A percentile compares a stretch with the other conserved stretches of the same genome.
Conservation (phyloP, 2,888 invertebrate genomes). For the Ctena decussata region DNA sequence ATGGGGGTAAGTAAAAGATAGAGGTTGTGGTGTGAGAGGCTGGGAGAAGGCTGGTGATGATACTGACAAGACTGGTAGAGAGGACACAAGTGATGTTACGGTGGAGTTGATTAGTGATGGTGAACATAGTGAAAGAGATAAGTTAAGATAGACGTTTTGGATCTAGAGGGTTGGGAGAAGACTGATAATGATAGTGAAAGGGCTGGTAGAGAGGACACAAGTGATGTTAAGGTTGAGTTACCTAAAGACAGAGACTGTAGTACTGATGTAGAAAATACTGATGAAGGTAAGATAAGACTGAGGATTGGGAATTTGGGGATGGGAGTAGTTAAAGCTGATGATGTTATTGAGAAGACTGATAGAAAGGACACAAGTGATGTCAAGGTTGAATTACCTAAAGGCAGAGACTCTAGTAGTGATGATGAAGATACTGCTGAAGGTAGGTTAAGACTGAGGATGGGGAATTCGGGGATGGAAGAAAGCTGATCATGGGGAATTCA, state of each 20-base stretch:
- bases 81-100: slow-evolving; percentile 20
- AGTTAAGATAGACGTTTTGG: too few species aligned
- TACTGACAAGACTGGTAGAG: slow-evolving; percentile 43
- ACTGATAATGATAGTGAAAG: slow-evolving; percentile 50
- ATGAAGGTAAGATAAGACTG: slow-evolving; percentile 50
- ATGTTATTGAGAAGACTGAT: slow-evolving; percentile 54
- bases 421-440: slow-evolving; percentile 63
- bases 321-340: slow-evolving; percentile 46
- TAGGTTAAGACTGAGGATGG: slow-evolving; percentile 22
- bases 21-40: too few species aligned
- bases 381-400: slow-evolving; percentile 13
- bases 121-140: slow-evolving; percentile 64
- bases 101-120: slow-evolving; percentile 26
- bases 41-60: too few species aligned
- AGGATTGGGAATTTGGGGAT: too few species aligned
- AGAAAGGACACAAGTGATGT: slow-evolving; percentile 27
- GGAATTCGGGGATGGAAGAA: too few species aligned
- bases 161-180: slow-evolving; percentile 33
- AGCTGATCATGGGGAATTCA: too few species aligned
- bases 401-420: slow-evolving; percentile 63
- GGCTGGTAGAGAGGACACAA: slow-evolving; percentile 36
- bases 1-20: slow-evolving; percentile 53
- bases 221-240: not conserved
- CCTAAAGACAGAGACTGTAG: slow-evolving; percentile 56
- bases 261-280: slow-evolving; percentile 61